A percentile compares a stretch with the other conserved stretches of the same genome.
phyloP scores from a whole-genome alignment of 1,140 invertebrate genomes.

The Hyles euphorbiae region DNA sequence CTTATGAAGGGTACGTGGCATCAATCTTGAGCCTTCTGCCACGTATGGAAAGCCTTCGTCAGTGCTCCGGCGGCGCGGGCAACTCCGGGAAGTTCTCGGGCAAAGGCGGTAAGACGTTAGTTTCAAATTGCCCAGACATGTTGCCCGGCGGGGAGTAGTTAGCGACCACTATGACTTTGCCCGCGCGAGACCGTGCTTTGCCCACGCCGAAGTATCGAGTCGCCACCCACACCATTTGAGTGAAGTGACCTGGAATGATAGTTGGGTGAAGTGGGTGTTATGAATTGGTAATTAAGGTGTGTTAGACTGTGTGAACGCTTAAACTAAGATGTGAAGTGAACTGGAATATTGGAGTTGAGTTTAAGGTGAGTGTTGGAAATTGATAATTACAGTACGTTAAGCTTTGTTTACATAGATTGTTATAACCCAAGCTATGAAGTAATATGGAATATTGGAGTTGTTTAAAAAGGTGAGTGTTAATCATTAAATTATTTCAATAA shows the following conservation, averaged over 20 bases:
- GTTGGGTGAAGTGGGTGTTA: neutral
- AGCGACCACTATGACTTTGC: slow-evolving; percentile 87
- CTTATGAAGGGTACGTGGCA: slow-evolving; percentile 40
- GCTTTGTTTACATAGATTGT: no score
- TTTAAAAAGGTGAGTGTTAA: no score
- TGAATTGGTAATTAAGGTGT: no score
- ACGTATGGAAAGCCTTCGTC: slow-evolving; percentile 63
- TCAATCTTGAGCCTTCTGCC: slow-evolving; percentile 57
- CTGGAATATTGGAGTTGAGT: no score
- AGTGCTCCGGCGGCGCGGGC: slow-evolving; percentile 55
- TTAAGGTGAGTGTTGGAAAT: no score
- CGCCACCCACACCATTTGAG: slow-evolving; percentile 91
- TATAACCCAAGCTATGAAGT: no score
- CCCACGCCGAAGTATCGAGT: slow-evolving; percentile 89
- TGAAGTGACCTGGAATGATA: slow-evolving; percentile 85
- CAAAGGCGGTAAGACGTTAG: slow-evolving; percentile 85
- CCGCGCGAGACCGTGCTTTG: slow-evolving; percentile 84
- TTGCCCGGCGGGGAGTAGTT: slow-evolving; percentile 89
- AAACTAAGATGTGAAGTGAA: no score
- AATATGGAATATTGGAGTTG: no score
- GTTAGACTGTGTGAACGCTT: no score
- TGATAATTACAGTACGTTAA: no score
- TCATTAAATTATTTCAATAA: no score
- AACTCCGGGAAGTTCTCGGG: slow-evolving; percentile 75
- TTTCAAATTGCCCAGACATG: slow-evolving; percentile 83